Evolutionary conservation across 2,888 invertebrate genomes (phyloP).

Genomic region (Meiosimyza platycephala): DNA sequence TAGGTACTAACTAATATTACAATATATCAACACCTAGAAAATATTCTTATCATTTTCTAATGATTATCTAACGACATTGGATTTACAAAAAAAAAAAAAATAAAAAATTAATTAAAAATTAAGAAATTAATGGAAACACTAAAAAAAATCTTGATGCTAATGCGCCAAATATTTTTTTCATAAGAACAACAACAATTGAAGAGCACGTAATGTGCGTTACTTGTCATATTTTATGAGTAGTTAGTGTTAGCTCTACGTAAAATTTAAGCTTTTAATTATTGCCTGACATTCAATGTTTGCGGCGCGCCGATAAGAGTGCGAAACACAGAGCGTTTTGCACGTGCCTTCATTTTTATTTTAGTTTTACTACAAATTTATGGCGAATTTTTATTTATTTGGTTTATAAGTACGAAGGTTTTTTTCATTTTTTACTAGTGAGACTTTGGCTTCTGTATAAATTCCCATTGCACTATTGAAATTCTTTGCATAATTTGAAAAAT

Average conservation of each 20-base stretch:
- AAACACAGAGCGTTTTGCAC: not conserved
- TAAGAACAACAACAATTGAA: not conserved
- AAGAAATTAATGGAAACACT: not conserved
- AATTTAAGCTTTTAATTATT: not conserved
- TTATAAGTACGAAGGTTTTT: no score
- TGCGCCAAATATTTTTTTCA: not conserved
- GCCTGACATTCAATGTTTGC: no score
- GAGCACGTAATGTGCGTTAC: constrained; percentile 7
- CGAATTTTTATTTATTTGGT: not conserved
- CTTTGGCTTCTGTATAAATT: no score
- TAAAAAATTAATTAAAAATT: not conserved
- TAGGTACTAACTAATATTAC: not conserved
- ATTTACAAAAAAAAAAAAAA: not conserved
- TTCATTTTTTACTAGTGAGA: no score
- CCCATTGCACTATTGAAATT: no score
- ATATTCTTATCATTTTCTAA: constrained; percentile 49
- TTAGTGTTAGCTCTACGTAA: not conserved
- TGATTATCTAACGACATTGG: constrained; percentile 39
- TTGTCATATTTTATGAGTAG: constrained; percentile 2
- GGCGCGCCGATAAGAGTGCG: no score
- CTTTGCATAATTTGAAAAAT: no score
- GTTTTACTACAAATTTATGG: not conserved
- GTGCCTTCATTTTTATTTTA: not conserved
- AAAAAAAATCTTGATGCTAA: not conserved
- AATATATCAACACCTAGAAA: constrained; percentile 31